phyloP scores from a whole-genome alignment of 23 tunicate species.

The Trididemnum miniatum region DNA sequence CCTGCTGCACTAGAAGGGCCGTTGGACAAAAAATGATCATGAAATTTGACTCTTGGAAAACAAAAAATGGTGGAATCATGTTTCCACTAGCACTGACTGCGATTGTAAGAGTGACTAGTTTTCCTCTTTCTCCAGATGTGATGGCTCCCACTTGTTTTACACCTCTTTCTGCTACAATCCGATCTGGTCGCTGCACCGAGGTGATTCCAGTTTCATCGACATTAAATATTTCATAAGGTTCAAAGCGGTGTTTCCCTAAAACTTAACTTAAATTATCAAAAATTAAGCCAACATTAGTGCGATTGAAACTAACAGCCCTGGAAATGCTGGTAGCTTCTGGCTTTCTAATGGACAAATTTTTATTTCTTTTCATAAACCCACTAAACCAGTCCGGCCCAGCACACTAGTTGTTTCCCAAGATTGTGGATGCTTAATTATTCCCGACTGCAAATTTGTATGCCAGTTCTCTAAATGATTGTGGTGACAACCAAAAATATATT shows the following conservation, averaged over 20 bases:
- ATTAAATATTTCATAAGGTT: constrained; percentile 19
- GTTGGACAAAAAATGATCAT: constrained; percentile 16
- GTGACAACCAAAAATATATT: constrained; percentile 11
- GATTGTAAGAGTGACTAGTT: constrained; percentile 15
- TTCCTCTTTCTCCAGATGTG: constrained; percentile 35
- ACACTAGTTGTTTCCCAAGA: background rate
- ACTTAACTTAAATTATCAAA: constrained; percentile 28
- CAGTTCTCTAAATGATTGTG: background rate
- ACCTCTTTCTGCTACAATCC: constrained; percentile 34
- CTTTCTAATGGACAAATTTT: constrained; percentile 14
- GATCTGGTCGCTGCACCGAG: constrained; percentile 27
- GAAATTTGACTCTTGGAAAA: constrained; percentile 23
- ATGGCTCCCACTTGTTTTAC: constrained; percentile 29
- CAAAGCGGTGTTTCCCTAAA: constrained; percentile 25
- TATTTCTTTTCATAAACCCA: constrained; percentile 15
- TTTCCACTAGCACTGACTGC: constrained; percentile 41
- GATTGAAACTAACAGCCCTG: constrained; percentile 29
- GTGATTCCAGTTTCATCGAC: constrained; percentile 46
- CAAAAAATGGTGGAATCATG: constrained; percentile 28
- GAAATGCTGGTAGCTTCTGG: constrained; percentile 26
- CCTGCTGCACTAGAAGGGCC: constrained; percentile 25
- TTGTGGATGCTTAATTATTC: background rate
- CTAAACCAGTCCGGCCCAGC: constrained; percentile 28
- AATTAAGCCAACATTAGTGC: constrained; percentile 6
- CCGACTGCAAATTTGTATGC: constrained; percentile 11